Base-by-base conservation (phyloP, 2,888 invertebrate species). In the Pyrrhia umbra region DNA sequence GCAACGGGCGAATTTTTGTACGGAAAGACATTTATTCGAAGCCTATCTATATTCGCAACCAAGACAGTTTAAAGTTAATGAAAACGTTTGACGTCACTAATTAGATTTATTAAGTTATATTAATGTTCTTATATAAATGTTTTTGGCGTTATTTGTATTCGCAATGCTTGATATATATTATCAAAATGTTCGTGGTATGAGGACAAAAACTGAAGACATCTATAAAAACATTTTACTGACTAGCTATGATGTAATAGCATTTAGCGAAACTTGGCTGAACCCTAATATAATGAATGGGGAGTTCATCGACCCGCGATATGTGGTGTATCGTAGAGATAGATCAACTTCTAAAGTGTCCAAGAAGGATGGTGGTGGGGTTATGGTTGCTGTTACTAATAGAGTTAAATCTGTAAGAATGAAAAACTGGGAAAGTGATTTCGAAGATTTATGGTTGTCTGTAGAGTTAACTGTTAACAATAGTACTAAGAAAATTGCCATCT, bases 191-290 rank as follows among this genome's bases (percentile, higher is more conserved):
- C 66, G 70, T 20, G 75, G 77, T 13, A 47, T 72, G 15, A 43
- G 72, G 10, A 70, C 72, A 18, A 79, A 71, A 63, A 68, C 67
- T 9, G 27, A 57, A 16, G 65, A 70, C 16, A 30, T 77, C 5
- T 65, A 45, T 21, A 52, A 49, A 21, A 75, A 74, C 56, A 47
- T 74, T 34, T 34, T 63, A 15, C 20, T 51, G 1, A 49, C 16
- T 49, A 42, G 67, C 16, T 74, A 69, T 50, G 63, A 68, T 21
- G 34, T 77, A 13, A 70, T 78, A 16, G 57, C 60, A 6, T 56
- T 80, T 15, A 74, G 68, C 27, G 73, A 80, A 58, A 73, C 76
- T 3, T 80, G 75, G 76, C 20, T 80, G 3, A 75, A 73, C 21
- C n/a, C 30, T 34, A 58, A 45, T 40, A 62, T 78, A 21, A 23